These are phyloP conservation scores for Catamblyrhynchus diadema DNA, from an alignment of 2,797 vertebrate species.

Conservation along the genomic window DNA sequence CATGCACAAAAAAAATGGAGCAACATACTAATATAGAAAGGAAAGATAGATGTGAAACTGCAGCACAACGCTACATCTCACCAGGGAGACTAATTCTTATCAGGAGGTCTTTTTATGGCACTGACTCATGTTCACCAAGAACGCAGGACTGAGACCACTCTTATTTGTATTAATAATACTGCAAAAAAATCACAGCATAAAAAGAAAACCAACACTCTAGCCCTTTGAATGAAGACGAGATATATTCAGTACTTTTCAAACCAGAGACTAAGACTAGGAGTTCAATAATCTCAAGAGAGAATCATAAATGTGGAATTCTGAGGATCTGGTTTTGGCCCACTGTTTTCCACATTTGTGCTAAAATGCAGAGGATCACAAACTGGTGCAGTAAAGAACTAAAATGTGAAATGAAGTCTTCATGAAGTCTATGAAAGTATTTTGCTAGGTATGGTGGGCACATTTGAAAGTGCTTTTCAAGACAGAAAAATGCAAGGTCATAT, in stretches of 20 bases:
- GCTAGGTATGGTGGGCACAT: not conserved
- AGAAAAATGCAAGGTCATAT: not conserved
- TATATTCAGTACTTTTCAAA: not conserved
- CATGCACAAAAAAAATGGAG: not conserved
- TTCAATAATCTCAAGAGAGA: not conserved
- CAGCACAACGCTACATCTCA: not conserved
- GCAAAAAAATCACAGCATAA: not conserved
- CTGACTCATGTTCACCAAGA: not conserved
- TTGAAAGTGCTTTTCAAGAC: not conserved
- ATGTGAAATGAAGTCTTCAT: not conserved
- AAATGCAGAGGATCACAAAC: not conserved
- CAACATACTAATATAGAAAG: not conserved
- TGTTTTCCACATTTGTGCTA: not conserved
- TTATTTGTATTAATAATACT: not conserved
- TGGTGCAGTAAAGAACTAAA: not conserved
- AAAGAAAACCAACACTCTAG: not conserved
- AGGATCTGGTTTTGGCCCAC: not conserved
- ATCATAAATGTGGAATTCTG: not conserved
- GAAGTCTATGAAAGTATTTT: not conserved
- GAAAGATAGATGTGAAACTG: not conserved
- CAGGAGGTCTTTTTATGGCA: not conserved
- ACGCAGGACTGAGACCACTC: not conserved
- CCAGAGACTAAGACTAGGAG: not conserved
- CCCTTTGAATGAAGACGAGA: not conserved
- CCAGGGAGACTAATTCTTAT: not conserved